Base-by-base conservation (phyloP, 1,140 invertebrate species). In the Pseudomyrmex sp. region DNA sequence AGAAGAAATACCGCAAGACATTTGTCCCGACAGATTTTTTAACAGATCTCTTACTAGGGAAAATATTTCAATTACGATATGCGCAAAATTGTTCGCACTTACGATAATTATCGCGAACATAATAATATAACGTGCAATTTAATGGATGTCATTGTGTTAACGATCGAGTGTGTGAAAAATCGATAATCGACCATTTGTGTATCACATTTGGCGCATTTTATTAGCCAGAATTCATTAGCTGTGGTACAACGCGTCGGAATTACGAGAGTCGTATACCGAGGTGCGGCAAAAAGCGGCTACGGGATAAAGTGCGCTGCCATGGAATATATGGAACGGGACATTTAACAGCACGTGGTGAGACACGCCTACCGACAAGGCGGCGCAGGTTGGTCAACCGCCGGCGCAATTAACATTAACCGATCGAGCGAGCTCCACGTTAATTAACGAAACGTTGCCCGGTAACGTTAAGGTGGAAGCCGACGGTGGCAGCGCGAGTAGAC, bases 401-500 rank as follows among this genome's bases (percentile, higher is more conserved):
- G 50, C 65, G 85, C 77, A 89, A 91, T 90, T 89, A 90, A 90
- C 90, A 91, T 90, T 86, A 86, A 59, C 80, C 80, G 85, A 86
- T 82, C 85, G 56, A 48, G 76, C 63, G 76, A 87, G 84, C 91
- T 92, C 79, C 90, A 91, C 89, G 90, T 92, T 91, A 93, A 93
- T 93, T 93, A 93, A 92, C 90, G 88, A 91, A 89, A 91, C 85
- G 86, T 88, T 72, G 87, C 88, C 62, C 61, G 50, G 58, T 80
- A 83, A 86, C 72, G 72, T 73, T 35, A 82, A 35, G 20, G 15
- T 46, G 75, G 80, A 79, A 65, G 52, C 52, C 18, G 72, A 20
- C 10, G 44, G 44, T 85, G 73, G 80, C 82, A 84, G 85, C 69
- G 83, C 79, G 83, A 86, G 61, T 59, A 69, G 52, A 85, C 85